Evolutionary conservation across 2,113 vertebrate genomes (phyloP).

Genomic region (Cochlearius cochlearius): DNA sequence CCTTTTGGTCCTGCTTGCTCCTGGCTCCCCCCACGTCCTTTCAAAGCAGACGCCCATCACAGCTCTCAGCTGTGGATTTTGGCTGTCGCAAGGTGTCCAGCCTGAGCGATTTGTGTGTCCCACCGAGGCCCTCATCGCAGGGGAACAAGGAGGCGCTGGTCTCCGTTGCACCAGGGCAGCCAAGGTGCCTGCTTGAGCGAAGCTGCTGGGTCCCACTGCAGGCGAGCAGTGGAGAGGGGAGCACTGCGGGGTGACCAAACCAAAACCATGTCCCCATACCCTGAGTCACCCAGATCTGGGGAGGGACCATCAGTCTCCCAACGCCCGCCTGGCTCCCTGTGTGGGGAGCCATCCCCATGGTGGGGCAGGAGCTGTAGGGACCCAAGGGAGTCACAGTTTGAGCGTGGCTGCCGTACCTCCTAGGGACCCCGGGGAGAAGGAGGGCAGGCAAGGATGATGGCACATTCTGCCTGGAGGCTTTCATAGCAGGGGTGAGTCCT

Average conservation of each 20-base stretch:
- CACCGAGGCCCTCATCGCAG: background rate
- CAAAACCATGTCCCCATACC: background rate
- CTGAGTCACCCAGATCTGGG: background rate
- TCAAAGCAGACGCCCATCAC: accelerated
- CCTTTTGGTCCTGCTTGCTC: background rate
- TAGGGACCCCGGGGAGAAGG: background rate
- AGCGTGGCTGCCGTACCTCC: background rate
- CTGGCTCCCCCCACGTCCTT: background rate
- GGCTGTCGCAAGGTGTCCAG: background rate
- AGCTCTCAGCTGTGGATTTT: background rate
- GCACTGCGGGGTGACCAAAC: background rate
- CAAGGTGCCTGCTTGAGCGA: background rate
- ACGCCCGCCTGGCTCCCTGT: accelerated
- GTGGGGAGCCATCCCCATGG: accelerated
- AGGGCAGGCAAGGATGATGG: background rate
- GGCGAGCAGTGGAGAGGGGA: background rate
- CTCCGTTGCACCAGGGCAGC: background rate
- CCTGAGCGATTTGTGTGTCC: background rate
- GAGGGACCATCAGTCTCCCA: background rate
- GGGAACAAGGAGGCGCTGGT: accelerated
- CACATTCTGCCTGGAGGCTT: background rate
- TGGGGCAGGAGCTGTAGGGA: background rate
- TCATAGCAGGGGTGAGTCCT: background rate
- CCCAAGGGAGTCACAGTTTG: background rate
- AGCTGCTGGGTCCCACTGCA: background rate